These are phyloP conservation scores for Wiebesia pumilae DNA, from an alignment of 1,140 invertebrate species.

Conservation along the genomic window DNA sequence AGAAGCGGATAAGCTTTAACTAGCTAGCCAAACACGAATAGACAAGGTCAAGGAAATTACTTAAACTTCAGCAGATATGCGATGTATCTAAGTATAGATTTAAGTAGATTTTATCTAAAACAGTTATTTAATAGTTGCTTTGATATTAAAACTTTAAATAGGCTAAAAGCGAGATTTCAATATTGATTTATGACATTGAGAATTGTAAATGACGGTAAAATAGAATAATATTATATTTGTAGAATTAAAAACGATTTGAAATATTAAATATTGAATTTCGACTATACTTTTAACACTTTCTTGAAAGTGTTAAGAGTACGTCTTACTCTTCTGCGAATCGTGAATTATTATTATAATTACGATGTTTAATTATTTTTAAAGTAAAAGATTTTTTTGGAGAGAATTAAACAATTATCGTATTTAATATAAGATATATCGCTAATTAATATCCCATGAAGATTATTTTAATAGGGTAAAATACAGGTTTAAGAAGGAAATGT, in stretches of 20 bases:
- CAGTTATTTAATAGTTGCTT: neutral
- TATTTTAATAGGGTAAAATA: neutral
- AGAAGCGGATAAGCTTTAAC: slow-evolving; percentile 16
- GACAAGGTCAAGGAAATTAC: slow-evolving; percentile 51
- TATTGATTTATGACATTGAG: neutral
- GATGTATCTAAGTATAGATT: neutral
- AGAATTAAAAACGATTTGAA: too few relatives aligned
- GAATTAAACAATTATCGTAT: too few relatives aligned
- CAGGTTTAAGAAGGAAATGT: neutral
- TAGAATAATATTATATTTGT: too few relatives aligned
- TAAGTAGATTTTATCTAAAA: neutral
- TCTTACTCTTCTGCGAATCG: too few relatives aligned
- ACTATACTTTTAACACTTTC: too few relatives aligned
- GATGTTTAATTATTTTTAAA: too few relatives aligned
- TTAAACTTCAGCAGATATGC: slow-evolving; percentile 17
- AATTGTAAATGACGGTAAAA: neutral
- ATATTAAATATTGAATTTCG: too few relatives aligned
- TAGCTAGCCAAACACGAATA: neutral
- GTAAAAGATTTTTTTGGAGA: too few relatives aligned
- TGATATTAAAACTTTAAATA: neutral
- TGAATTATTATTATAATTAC: too few relatives aligned
- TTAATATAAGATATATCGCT: too few relatives aligned
- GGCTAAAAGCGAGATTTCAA: too few relatives aligned
- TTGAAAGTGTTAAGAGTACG: too few relatives aligned
- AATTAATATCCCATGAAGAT: neutral